Percentiles rank a stretch among this genome's conserved stretches.
Evolutionary conservation across 2,797 vertebrate species (phyloP).

Genomic region (Cheirogaleus major): DNA sequence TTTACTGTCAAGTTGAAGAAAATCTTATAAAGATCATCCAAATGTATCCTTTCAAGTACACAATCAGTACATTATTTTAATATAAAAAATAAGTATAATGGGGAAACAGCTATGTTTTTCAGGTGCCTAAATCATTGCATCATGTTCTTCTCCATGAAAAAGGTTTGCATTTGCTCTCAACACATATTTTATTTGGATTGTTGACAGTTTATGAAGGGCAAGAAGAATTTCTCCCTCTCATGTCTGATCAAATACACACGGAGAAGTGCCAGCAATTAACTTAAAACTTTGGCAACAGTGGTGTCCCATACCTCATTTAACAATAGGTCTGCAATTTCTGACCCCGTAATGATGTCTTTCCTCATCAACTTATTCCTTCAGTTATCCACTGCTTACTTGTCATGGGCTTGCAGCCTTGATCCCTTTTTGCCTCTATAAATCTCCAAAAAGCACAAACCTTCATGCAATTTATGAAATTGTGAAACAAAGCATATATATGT

Average conservation of each 20-base stretch:
- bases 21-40: background rate
- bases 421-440: slow-evolving; percentile 44
- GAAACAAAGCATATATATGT: background rate
- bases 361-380: background rate
- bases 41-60: slow-evolving; percentile 23
- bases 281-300: slow-evolving; percentile 63
- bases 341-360: background rate
- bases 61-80: slow-evolving; percentile 18
- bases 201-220: slow-evolving; percentile 77
- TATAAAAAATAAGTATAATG: slow-evolving; percentile 4
- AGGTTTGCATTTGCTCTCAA: slow-evolving; percentile 65
- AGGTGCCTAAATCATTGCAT: slow-evolving; percentile 72
- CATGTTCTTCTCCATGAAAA: slow-evolving; percentile 73
- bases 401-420: background rate
- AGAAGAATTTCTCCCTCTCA: slow-evolving; percentile 74
- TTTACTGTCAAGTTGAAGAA: slow-evolving; percentile 25
- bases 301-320: background rate
- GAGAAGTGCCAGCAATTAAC: slow-evolving; percentile 82
- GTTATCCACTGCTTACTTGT: background rate
- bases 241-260: slow-evolving; percentile 76
- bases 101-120: slow-evolving; percentile 71
- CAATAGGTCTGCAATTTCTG: background rate
- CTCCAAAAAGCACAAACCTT: background rate
- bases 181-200: slow-evolving; percentile 65
- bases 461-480: background rate